Conservation (phyloP, 2,888 invertebrate species). For the Cyaniris semiargus region DNA sequence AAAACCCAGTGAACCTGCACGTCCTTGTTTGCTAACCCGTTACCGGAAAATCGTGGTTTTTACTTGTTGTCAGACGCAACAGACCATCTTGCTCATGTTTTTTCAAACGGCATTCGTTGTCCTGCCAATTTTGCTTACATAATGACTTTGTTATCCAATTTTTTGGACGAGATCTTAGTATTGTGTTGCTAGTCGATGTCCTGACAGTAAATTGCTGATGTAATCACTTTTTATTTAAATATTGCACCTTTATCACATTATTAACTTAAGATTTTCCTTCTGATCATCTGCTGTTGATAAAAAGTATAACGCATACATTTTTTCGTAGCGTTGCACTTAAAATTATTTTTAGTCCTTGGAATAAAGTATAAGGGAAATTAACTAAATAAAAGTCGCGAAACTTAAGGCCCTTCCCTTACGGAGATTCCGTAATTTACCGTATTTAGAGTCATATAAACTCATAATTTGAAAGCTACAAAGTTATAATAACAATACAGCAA, state of each 20-base stretch:
- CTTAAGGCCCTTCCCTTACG: no score
- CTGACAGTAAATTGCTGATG: neutral
- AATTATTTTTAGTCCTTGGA: neutral
- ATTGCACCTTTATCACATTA: no score
- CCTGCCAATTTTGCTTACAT: neutral
- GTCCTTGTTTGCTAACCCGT: constrained; percentile 21
- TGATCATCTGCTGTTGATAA: neutral
- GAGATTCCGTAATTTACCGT: no score
- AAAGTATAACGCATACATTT: neutral
- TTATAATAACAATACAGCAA: no score
- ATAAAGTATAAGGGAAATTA: neutral
- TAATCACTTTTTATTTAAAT: neutral
- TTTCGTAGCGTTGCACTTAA: neutral
- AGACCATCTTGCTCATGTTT: constrained; percentile 21
- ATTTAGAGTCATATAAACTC: no score
- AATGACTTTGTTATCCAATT: neutral
- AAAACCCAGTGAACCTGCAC: constrained; percentile 25
- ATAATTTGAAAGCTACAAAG: no score
- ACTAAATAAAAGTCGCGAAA: neutral
- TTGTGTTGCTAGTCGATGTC: neutral
- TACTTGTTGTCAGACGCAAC: neutral
- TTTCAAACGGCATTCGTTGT: neutral
- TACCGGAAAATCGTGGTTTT: constrained; percentile 20
- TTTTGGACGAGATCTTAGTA: neutral
- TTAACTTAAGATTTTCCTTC: neutral